Evolutionary conservation across 2,113 vertebrate genomes (phyloP).

Genomic region (Numida meleagris): DNA sequence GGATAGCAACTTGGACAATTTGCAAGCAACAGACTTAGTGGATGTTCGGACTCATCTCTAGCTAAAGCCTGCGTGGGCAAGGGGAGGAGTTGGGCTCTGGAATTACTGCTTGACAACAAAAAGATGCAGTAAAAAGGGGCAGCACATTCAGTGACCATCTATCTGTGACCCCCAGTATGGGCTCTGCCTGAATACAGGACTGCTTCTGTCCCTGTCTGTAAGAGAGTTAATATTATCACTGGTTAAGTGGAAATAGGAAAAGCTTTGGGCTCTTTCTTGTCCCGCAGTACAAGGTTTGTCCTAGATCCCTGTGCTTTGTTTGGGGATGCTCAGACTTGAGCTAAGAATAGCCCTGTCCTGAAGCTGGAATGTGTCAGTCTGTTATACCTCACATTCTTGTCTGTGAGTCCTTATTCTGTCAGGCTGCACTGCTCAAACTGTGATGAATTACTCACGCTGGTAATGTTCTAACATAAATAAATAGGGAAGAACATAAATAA

Average conservation of each 20-base stretch:
- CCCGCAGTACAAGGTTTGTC: neutral
- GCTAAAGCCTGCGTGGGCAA: neutral
- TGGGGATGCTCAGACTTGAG: neutral
- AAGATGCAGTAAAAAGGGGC: neutral
- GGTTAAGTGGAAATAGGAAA: neutral
- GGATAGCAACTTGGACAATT: neutral
- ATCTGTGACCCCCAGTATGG: neutral
- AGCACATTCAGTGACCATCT: fast-evolving
- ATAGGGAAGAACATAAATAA: neutral
- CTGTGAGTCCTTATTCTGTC: neutral
- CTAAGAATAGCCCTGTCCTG: neutral
- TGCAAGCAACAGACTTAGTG: too few relatives aligned
- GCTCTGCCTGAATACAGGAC: neutral
- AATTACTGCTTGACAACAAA: neutral
- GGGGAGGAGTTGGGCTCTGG: neutral
- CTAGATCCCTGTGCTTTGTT: neutral
- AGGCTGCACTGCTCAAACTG: neutral
- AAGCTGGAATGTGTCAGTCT: neutral
- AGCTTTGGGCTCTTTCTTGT: neutral
- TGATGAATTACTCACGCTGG: neutral
- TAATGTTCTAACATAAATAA: neutral
- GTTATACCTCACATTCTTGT: fast-evolving
- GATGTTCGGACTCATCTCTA: neutral
- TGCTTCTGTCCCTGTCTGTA: neutral
- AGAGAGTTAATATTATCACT: neutral